Base-by-base conservation (phyloP, 2,888 invertebrate species). In the Cotesia congregata region DNA sequence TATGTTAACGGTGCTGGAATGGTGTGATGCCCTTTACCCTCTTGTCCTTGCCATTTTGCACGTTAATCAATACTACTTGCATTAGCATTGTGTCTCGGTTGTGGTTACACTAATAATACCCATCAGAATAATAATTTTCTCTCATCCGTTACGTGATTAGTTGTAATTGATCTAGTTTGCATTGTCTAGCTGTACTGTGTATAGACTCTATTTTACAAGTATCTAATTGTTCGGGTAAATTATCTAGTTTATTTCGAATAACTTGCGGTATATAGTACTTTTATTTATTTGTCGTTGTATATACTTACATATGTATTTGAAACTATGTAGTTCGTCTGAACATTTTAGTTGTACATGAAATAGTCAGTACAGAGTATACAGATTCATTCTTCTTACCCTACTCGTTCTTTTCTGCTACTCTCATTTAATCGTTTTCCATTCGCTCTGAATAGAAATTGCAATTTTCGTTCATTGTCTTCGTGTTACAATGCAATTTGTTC, bases 101-200 rank as follows among this genome's bases (percentile, higher is more conserved):
- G 17, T 17, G 15, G 41, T 7, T 50, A 12, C 50, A 50, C 50
- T 50, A 50, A 50, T 50, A 50, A 50, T 12, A 12, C 50, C 50
- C 50, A 50, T 50, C 50, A 50, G 50, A 50, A 50, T 50, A 50
- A 50, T 50, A 50, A 50, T 50, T 50, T 50, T 50, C 50, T 50
- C 50, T 50, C 50, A 50, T 50, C 50, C 50, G 50, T 50, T 50
- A 50, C 50, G 50, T 50, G 50, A 50, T 50, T 50, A 67, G 40
- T 50, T 68, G 15, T 68, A 68, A 68, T 68, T 68, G 68, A 68
- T 68, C 41, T 12, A 41, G 68, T 68, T 68, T 68, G 15, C 17
- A 41, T 68, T 17, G 41, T 68, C 41, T 39, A 6, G n/a, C n/a
- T 67, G 67, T 20, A 30, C 30, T 30, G 40, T 72, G 5, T 62